Evolutionary conservation across 2,888 invertebrate genomes (phyloP).

Genomic region (Drosophila stalkeri): DNA sequence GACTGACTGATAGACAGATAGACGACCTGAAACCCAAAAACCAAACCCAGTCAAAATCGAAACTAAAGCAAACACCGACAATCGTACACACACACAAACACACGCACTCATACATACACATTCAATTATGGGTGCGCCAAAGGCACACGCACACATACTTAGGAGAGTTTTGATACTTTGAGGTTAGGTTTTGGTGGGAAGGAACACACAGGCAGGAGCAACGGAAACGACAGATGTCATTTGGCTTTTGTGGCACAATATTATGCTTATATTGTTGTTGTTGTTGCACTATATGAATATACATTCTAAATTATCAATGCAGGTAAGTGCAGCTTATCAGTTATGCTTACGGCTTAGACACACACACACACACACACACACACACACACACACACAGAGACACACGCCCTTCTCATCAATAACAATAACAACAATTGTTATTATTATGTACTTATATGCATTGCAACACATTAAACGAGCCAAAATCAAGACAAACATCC

Average conservation of each 20-base stretch:
- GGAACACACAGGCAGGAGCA: slow-evolving; percentile 30
- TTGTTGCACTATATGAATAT: slow-evolving; percentile 64
- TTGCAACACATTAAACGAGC: slow-evolving; percentile 39
- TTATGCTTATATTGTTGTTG: slow-evolving; percentile 53
- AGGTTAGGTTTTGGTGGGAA: slow-evolving; percentile 5
- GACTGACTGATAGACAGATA: slow-evolving; percentile 3
- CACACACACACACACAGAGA: slow-evolving; percentile 23
- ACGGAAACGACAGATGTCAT: slow-evolving; percentile 69
- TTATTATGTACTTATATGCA: slow-evolving; percentile 60
- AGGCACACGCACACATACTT: slow-evolving; percentile 33
- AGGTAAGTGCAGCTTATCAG: slow-evolving; percentile 82
- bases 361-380: slow-evolving; percentile 25
- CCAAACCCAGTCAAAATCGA: slow-evolving; percentile 52
- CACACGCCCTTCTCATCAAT: slow-evolving; percentile 55
- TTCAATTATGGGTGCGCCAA: slow-evolving; percentile 78
- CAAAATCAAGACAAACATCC: slow-evolving; percentile 22
- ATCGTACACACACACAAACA: slow-evolving; percentile 59
- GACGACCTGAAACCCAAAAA: slow-evolving; percentile 45
- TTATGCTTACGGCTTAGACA: slow-evolving; percentile 71
- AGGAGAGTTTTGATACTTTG: slow-evolving; percentile 8
- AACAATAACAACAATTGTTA: slow-evolving; percentile 72
- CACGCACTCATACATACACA: slow-evolving; percentile 27
- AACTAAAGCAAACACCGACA: slow-evolving; percentile 70
- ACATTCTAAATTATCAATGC: slow-evolving; percentile 79
- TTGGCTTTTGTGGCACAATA: slow-evolving; percentile 71